These are phyloP conservation scores for Bombylius discolor DNA, from an alignment of 2,888 invertebrate species.

Conservation along the genomic window DNA sequence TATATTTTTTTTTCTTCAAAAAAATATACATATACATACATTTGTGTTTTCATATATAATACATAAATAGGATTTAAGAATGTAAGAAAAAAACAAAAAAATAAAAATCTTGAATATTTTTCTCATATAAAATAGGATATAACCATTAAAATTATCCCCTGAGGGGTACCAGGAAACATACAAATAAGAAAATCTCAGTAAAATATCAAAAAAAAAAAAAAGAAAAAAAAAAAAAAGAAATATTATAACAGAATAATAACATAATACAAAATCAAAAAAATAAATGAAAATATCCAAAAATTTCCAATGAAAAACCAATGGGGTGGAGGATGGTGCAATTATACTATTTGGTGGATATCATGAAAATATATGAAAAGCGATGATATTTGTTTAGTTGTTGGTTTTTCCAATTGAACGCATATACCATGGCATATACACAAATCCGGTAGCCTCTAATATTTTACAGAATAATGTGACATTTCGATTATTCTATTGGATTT, in stretches of 20 bases:
- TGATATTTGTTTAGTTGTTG: no score
- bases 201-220: not conserved
- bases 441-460: slow-evolving; percentile 27
- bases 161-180: slow-evolving; percentile 15
- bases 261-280: not conserved
- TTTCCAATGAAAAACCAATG: no score
- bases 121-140: not conserved
- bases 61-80: no score
- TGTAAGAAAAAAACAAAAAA: not conserved
- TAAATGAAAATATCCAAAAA: not conserved
- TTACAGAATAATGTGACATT: slow-evolving; percentile 39
- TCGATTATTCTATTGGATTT: slow-evolving; percentile 39
- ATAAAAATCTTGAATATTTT: slow-evolving; percentile 3
- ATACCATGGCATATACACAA: slow-evolving; percentile 5
- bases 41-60: no score
- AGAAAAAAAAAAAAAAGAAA: not conserved
- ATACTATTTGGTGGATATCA: no score
- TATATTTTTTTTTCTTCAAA: not conserved
- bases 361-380: no score
- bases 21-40: no score
- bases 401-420: no score
- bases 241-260: not conserved
- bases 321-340: no score
- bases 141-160: slow-evolving; percentile 36
- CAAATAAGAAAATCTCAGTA: not conserved